A percentile compares a stretch with the other conserved stretches of the same genome.
Evolutionary conservation across 2,888 invertebrate species (phyloP).

Genomic region (Barypeithes pellucidus): DNA sequence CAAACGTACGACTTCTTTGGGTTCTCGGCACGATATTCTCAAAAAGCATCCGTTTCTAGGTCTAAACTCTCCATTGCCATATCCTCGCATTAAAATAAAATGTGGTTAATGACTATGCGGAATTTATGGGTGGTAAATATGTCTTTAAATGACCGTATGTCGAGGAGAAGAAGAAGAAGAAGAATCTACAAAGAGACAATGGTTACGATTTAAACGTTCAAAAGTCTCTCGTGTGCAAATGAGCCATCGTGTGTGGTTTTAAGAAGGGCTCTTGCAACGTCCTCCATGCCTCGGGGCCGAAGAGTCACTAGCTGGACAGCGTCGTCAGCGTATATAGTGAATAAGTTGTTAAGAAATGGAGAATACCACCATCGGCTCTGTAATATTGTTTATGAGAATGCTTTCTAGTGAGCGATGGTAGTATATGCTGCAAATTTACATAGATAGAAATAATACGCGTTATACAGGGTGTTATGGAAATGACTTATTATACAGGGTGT

Average conservation of each 20-base stretch:
- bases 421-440: too few relatives aligned
- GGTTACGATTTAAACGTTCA: slow-evolving; percentile 24
- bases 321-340: slow-evolving; percentile 47
- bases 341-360: slow-evolving; percentile 48
- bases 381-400: too few relatives aligned
- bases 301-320: slow-evolving; percentile 45
- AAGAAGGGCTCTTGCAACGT: slow-evolving; percentile 44
- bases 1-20: too few relatives aligned
- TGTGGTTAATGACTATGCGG: slow-evolving; percentile 14
- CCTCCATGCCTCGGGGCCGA: slow-evolving; percentile 32
- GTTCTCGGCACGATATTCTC: too few relatives aligned
- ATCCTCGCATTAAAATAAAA: slow-evolving; percentile 1
- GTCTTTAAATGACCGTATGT: slow-evolving; percentile 30
- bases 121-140: slow-evolving; percentile 37
- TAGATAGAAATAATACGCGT: too few relatives aligned
- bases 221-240: slow-evolving; percentile 50
- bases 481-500: too few relatives aligned
- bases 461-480: too few relatives aligned
- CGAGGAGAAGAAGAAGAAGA: slow-evolving; percentile 19
- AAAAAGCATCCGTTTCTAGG: too few relatives aligned
- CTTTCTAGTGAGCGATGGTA: too few relatives aligned
- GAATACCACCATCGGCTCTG: slow-evolving; percentile 30
- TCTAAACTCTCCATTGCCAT: not conserved
- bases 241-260: slow-evolving; percentile 51
- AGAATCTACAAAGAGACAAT: slow-evolving; percentile 35